Evolutionary conservation across 2,888 invertebrate species (phyloP), one percentile per base, ranked within the genome.

Genomic region (Drosophila robusta): DNA sequence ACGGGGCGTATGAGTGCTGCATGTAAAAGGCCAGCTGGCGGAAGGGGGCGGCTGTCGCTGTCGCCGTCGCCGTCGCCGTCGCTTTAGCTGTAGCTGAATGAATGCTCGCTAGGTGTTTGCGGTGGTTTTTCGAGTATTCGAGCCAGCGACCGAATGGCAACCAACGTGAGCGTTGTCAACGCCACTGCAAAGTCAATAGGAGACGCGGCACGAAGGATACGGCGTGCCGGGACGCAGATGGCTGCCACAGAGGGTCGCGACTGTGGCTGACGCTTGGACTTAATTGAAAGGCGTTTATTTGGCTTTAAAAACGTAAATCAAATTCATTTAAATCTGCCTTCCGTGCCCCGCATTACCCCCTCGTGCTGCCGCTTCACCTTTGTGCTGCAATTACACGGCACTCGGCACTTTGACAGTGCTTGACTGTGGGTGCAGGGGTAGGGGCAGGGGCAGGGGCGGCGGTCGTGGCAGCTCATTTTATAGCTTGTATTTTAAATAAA

Each of bases 281-380:
- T 89, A 89, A 88, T 88, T 88, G 90, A 85, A 83, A 90, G 87
- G 87, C 85, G 89, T 88, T 87, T 87, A 87, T 87, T 87, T 87
- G 89, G 89, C 88, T 89, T 89, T 89, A 84, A 89, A 89, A 86
- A 87, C 81, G 87, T 89, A 89, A 90, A 89, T 89, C 88, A 89
- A 89, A 89, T 89, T 90, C 89, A 90, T 89, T 90, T 89, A 89
- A 89, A 86, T 86, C 77, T 51, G 58, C 46, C 64, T 42, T 11
- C 7, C 45, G 9, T n/a, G 6, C 68, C 4, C 14, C 24, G 16
- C 49, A 11, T 45, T 3, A 22, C 32, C 52, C 39, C 38, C 29
- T 22, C 32, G 0, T 16, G 32, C 36, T 14, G 14, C 52, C 55
- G 60, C 56, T 50, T 67, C 64, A 70, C 80, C 80, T 80, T 82